Evolutionary conservation across 1,140 invertebrate species (phyloP), one percentile per base, ranked within the genome.

Genomic region (Hylaeus volcanicus): DNA sequence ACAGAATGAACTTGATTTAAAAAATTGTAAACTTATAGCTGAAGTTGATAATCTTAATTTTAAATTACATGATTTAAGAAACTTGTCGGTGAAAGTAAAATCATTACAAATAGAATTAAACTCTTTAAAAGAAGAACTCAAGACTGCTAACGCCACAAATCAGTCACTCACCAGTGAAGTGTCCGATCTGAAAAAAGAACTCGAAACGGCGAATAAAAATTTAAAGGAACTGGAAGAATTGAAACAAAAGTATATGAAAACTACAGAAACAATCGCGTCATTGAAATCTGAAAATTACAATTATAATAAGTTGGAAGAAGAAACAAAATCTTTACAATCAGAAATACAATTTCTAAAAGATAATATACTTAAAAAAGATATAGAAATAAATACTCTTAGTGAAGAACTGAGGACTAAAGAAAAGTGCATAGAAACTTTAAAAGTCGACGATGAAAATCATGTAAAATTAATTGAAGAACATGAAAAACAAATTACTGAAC

Each of bases 41-140:
- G 88, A 91, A 75, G 88, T 88, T 45, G 85, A 89, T 81, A 79
- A 85, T 71, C 72, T 90, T 5, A 70, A 83, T 70, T 88, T 79
- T 14, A 87, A 88, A 73, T 56, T 90, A 6, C 66, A 74, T 41
- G 86, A 89, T 60, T 15, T 88, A 15, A 48, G 74, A 60, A 69
- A 80, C 41, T 37, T 71, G 6, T 71, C 74, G 1, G 39, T 56
- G 5, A 64, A 88, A 64, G 41, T 82, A 5, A 71, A 81, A 56
- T 56, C 81, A 51, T 74, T 81, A 9, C 82, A 78, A 14, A 43
- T 73, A 43, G 55, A 88, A 58, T 63, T 79, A 14, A 66, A 75
- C 9, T 14, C 15, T 15, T 53, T 76, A 41, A 71, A 82, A 56
- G 72, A 85, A 53, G 78, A 72, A 43, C 12, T 74, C 14, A 63